Evolutionary conservation across 2,113 vertebrate genomes (phyloP).

Genomic region (Pelvicachromis taeniatus): DNA sequence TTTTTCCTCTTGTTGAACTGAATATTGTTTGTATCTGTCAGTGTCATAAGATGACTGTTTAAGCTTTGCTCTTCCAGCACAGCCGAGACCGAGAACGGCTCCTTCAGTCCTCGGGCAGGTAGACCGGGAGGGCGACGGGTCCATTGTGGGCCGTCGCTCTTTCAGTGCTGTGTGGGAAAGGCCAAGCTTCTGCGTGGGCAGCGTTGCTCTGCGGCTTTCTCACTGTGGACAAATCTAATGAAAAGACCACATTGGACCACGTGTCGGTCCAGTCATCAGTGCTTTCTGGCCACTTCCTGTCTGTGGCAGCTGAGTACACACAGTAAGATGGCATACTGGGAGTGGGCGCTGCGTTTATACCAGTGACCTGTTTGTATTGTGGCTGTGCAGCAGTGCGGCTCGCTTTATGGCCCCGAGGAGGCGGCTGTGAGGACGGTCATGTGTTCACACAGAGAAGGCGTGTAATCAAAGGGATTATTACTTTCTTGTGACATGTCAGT

Average conservation of each 20-base stretch:
- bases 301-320: neutral
- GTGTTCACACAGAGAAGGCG: neutral
- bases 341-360: neutral
- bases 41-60: neutral
- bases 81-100: neutral
- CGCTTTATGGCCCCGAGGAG: neutral
- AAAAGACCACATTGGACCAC: neutral
- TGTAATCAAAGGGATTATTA: constrained; percentile 16
- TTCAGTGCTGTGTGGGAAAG: neutral
- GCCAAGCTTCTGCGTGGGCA: neutral
- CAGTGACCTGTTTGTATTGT: neutral
- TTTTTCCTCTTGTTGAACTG: constrained; percentile 45
- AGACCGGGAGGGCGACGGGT: neutral
- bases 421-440: neutral
- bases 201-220: neutral
- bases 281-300: neutral
- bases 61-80: neutral
- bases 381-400: neutral
- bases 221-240: neutral
- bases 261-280: neutral
- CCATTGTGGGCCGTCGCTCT: neutral
- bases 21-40: constrained; percentile 56
- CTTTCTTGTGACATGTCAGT: too few relatives aligned
- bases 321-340: neutral
- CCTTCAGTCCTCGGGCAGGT: neutral